Evolutionary conservation across 2,888 invertebrate species (phyloP).

Genomic region (Melikaiella ostensackeni): DNA sequence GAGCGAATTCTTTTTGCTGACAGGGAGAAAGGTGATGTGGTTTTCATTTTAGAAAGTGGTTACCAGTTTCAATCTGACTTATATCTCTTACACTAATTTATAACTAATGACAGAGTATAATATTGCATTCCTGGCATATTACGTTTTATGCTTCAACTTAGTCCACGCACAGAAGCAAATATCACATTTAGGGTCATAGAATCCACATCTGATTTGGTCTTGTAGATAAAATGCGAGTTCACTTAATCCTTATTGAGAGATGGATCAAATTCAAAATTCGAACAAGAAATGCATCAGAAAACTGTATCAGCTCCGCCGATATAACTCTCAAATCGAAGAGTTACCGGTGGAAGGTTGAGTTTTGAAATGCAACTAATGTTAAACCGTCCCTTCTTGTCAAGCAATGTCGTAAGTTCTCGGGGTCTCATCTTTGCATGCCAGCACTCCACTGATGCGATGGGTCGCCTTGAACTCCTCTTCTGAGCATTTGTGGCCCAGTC

Average conservation of each 20-base stretch:
- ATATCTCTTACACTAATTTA: not conserved
- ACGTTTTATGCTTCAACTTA: not conserved
- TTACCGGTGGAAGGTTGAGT: not conserved
- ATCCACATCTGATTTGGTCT: not conserved
- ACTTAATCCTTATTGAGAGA: not conserved
- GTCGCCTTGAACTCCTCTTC: not conserved
- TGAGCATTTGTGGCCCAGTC: conserved; percentile 19
- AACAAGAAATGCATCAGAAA: not conserved
- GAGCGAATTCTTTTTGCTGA: not conserved
- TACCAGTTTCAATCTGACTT: not conserved
- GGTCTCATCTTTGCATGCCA: no score
- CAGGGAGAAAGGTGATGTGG: not conserved
- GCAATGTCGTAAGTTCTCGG: no score
- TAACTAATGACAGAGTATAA: not conserved
- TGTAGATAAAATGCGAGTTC: not conserved
- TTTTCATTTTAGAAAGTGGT: conserved; percentile 16
- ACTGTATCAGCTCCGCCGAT: not conserved
- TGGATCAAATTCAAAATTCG: no score
- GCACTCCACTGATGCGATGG: no score
- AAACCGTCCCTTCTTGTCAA: no score
- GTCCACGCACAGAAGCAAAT: not conserved
- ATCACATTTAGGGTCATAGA: not conserved
- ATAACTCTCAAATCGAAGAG: not conserved
- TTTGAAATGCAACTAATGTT: not conserved
- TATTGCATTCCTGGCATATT: conserved; percentile 5